phyloP scores from a whole-genome alignment of 1,140 invertebrate genomes.

The Apis mellifera region DNA sequence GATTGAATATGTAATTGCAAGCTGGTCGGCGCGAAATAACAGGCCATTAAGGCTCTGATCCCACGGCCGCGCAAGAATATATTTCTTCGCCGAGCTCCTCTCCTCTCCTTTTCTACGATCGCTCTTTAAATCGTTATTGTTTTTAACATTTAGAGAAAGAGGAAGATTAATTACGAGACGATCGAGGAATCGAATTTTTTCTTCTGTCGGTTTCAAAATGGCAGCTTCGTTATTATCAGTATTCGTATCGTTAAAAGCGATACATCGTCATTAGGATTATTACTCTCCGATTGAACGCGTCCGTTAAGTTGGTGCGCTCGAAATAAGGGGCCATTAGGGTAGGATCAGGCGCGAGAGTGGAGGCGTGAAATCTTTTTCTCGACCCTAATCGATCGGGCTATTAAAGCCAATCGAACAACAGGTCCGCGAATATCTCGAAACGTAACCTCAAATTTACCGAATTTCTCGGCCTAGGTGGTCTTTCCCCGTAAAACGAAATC shows the following conservation, averaged over 20 bases:
- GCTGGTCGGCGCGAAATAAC: slow-evolving; percentile 67
- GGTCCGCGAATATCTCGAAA: slow-evolving; percentile 48
- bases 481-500: slow-evolving; percentile 17
- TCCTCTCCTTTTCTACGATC: too few species aligned
- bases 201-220: not conserved
- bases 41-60: slow-evolving; percentile 65
- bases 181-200: too few species aligned
- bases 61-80: not conserved
- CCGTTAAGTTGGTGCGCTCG: slow-evolving; percentile 35
- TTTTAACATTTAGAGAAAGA: too few species aligned
- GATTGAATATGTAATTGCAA: slow-evolving; percentile 75
- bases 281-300: slow-evolving; percentile 64
- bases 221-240: slow-evolving; percentile 58
- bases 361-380: slow-evolving; percentile 39
- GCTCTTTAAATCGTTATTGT: too few species aligned
- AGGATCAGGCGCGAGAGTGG: slow-evolving; percentile 17
- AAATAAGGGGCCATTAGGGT: slow-evolving; percentile 53
- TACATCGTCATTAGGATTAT: slow-evolving; percentile 54
- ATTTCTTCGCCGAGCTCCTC: not conserved
- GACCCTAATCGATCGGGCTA: slow-evolving; percentile 66
- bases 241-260: slow-evolving; percentile 26
- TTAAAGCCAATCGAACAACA: slow-evolving; percentile 56
- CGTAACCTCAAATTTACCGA: slow-evolving; percentile 57
- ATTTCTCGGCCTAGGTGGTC: slow-evolving; percentile 54
- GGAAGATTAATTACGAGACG: too few species aligned